Percentiles rank a stretch among this genome's conserved stretches.
Conservation (phyloP, 2,888 invertebrate species). For the Lissonota sp. region DNA sequence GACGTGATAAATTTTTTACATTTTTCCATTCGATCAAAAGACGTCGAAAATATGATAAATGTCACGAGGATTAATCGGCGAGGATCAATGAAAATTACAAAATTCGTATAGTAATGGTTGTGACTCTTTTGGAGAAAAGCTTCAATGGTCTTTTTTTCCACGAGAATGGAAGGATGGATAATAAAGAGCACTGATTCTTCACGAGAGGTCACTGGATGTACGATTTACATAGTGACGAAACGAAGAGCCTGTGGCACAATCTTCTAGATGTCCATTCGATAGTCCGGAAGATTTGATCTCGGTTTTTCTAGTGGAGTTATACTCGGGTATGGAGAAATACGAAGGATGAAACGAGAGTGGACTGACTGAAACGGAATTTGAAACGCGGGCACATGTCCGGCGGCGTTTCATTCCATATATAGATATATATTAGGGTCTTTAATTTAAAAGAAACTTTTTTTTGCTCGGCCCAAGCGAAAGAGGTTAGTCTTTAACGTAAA, state of each 20-base stretch:
- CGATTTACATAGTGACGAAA: conserved; percentile 37
- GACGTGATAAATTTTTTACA: too few relatives aligned
- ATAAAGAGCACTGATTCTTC: conserved; percentile 40
- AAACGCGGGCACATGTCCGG: conserved; percentile 44
- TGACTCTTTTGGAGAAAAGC: too few relatives aligned
- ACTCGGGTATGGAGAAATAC: not conserved
- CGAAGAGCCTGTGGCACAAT: conserved; percentile 65
- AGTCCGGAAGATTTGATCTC: conserved; percentile 69
- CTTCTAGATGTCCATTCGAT: conserved; percentile 73
- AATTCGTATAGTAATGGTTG: too few relatives aligned
- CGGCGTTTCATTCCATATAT: conserved; percentile 1
- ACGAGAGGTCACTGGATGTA: conserved; percentile 53
- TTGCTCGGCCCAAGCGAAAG: too few relatives aligned
- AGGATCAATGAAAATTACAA: too few relatives aligned
- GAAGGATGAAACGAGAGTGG: conserved; percentile 42
- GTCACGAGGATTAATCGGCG: too few relatives aligned
- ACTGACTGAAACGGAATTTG: conserved; percentile 31
- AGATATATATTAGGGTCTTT: too few relatives aligned
- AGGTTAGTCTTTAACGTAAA: too few relatives aligned
- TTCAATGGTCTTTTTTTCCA: too few relatives aligned
- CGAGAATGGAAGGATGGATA: not conserved
- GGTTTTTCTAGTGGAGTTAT: conserved; percentile 17
- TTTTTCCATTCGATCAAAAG: too few relatives aligned
- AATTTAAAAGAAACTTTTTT: too few relatives aligned
- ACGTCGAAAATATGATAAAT: too few relatives aligned